Conservation (phyloP, 2,797 vertebrate genomes). For the Halcyon chelicuti region DNA sequence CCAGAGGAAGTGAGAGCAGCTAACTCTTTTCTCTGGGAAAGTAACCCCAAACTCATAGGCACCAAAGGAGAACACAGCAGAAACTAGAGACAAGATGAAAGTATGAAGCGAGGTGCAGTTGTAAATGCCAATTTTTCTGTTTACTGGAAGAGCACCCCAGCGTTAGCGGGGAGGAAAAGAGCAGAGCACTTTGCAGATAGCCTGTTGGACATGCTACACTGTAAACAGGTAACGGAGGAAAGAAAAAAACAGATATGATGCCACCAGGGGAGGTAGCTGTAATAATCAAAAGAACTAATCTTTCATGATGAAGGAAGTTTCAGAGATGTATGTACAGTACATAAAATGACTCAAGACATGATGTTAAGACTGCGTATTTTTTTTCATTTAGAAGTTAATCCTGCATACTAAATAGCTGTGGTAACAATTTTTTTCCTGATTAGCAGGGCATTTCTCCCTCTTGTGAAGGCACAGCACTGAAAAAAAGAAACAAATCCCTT, state of each 20-base stretch:
- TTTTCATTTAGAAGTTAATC: constrained; percentile 9
- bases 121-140: neutral
- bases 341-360: neutral
- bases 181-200: neutral
- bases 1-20: neutral
- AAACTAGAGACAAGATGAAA: neutral
- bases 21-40: neutral
- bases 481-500: neutral
- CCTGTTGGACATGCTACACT: neutral
- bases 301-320: neutral
- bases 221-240: neutral
- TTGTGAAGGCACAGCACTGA: neutral
- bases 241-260: neutral
- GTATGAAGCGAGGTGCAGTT: neutral
- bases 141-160: neutral
- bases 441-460: neutral
- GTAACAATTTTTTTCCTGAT: neutral
- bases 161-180: neutral
- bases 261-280: neutral
- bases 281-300: neutral
- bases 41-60: neutral
- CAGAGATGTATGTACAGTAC: neutral
- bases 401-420: constrained; percentile 6
- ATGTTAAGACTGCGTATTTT: neutral
- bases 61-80: neutral